Base-by-base conservation (phyloP, 2,797 vertebrate species). In the Sus cebifrons region DNA sequence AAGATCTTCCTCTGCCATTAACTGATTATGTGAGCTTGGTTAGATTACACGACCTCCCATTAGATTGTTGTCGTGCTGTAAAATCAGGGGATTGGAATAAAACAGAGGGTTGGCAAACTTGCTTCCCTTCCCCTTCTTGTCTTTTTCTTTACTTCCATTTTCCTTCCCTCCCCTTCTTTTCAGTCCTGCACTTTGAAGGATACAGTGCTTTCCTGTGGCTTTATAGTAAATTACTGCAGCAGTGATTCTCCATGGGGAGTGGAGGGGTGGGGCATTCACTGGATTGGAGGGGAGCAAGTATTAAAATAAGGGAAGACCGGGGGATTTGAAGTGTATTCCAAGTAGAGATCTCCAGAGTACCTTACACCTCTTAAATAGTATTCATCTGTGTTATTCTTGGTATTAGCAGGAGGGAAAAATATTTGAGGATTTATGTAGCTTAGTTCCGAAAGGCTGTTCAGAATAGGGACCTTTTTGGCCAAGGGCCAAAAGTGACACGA, bases 261-360 rank as follows among this genome's bases (percentile, higher is more conserved):
- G 2, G 10, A 58, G 2, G 16, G 7, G 14, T 32, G 23, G 9
- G 16, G 44, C 40, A 12, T 86, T 20, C 12, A 29, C 70, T 91
- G 29, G 13, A 58, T 15, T 36, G 36, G 36, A 3, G 6, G 27
- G 32, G 9, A 5, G 17, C 11, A 83, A 12, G 25, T 29, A 77
- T 83, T 64, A 62, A 89, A 94, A 58, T 71, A 40, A 84, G 16
- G 65, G 40, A 78, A 64, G 79, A 96, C 70, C 17, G 70, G 36
- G 62, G n/a, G 18, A 49, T 85, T 96, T 96, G 62, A 91, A 86
- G 36, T 94, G 44, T 36, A 82, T 9, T 44, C 49, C 21, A 29
- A 67, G 13, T 73, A 84, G 65, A 92, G 73, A 71, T 93, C 27
- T 96, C 88, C 86, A 52, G 4, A 86, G 20, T 91, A 82, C 60